Conservation (phyloP, 2,888 invertebrate species). For the Schizaphis graminum region DNA sequence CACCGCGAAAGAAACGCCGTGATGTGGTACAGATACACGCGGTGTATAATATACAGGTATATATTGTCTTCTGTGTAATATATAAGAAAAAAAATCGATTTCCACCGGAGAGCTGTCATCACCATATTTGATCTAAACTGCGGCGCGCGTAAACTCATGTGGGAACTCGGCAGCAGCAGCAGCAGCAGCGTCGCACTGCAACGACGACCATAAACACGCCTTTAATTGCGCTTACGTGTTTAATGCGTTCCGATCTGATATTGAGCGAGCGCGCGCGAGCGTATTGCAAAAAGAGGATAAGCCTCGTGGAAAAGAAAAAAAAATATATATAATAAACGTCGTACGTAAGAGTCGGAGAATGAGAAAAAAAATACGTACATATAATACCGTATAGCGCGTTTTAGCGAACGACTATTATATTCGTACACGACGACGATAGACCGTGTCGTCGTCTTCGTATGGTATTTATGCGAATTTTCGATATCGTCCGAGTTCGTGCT, state of each 20-base stretch:
- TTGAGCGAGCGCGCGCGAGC: neutral
- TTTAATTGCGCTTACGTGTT: constrained; percentile 65
- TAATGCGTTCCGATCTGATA: constrained; percentile 51
- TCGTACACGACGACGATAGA: constrained; percentile 4
- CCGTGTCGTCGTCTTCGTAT: neutral
- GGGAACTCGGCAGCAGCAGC: constrained; percentile 25
- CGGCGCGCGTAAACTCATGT: constrained; percentile 52
- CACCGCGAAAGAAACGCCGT: neutral
- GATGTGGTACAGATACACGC: neutral
- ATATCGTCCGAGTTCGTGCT: constrained; percentile 54
- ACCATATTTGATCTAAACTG: constrained; percentile 58
- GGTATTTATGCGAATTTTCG: constrained; percentile 44
- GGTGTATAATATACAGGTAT: no score
- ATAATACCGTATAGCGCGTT: constrained; percentile 18
- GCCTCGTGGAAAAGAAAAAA: neutral
- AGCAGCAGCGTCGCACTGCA: neutral
- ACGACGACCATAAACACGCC: constrained; percentile 49
- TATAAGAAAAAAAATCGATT: constrained; percentile 21
- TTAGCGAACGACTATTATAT: constrained; percentile 23
- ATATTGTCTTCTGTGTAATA: neutral
- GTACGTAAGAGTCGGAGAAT: neutral
- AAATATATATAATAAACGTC: constrained; percentile 26
- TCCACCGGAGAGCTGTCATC: constrained; percentile 52
- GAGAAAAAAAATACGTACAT: neutral
- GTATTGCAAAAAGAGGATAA: neutral